A percentile compares a stretch with the other conserved stretches of the same genome.
Conservation (phyloP, 2,113 vertebrate species). For the Indicator indicator region DNA sequence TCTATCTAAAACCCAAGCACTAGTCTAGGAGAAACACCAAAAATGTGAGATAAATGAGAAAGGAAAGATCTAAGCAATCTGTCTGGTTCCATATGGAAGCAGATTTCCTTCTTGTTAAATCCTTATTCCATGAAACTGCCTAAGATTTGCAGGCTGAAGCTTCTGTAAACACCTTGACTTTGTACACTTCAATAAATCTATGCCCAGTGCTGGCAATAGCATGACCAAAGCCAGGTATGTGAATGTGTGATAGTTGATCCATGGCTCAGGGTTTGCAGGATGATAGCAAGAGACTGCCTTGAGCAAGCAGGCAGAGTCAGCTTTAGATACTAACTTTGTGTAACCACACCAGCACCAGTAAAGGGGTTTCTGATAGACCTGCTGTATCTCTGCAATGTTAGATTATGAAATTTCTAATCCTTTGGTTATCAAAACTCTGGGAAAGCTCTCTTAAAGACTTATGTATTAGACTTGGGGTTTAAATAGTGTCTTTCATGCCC, state of each 20-base stretch:
- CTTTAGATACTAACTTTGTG: background rate
- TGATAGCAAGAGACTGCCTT: background rate
- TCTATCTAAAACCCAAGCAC: background rate
- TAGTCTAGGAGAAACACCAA: background rate
- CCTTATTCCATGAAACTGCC: background rate
- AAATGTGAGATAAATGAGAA: background rate
- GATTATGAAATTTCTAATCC: background rate
- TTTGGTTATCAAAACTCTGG: background rate
- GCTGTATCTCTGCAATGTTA: background rate
- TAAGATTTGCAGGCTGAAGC: background rate
- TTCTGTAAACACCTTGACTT: background rate
- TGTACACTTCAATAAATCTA: background rate
- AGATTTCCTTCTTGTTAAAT: background rate
- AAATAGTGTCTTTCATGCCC: background rate
- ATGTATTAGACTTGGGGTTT: background rate
- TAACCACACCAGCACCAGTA: background rate
- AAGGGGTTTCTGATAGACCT: background rate
- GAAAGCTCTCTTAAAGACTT: background rate
- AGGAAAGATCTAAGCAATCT: background rate
- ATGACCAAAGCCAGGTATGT: background rate
- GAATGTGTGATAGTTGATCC: background rate
- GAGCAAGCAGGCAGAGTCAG: background rate
- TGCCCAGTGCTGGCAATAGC: rapidly evolving
- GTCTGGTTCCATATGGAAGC: background rate
- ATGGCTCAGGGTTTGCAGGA: background rate